Evolutionary conservation across 1,140 invertebrate species (phyloP).

Genomic region (Argopecten irradians): DNA sequence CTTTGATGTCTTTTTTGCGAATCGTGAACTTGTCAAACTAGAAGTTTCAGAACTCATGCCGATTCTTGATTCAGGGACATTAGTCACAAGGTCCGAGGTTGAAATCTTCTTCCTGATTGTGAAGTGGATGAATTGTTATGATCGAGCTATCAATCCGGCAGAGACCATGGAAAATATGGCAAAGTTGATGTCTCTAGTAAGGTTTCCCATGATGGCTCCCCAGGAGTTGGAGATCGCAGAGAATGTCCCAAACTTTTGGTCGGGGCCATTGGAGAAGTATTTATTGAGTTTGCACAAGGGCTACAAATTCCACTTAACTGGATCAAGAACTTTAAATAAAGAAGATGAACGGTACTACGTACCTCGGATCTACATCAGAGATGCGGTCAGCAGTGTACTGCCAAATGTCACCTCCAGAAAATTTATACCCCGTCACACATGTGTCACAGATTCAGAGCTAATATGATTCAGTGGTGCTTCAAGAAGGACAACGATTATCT

Average conservation of each 20-base stretch:
- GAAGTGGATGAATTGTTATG: slow-evolving; percentile 38
- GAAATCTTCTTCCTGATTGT: slow-evolving; percentile 4
- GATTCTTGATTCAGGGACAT: slow-evolving; percentile 35
- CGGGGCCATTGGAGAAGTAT: neutral
- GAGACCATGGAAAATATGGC: slow-evolving; percentile 20
- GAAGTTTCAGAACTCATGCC: slow-evolving; percentile 3
- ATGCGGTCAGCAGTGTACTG: neutral
- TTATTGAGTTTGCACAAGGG: slow-evolving; percentile 24
- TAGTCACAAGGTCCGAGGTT: slow-evolving; percentile 32
- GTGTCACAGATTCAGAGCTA: neutral
- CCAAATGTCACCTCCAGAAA: neutral
- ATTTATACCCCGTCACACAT: slow-evolving; percentile 35
- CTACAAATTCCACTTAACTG: slow-evolving; percentile 34
- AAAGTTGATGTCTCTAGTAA: slow-evolving; percentile 25
- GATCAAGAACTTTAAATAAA: neutral
- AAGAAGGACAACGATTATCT: too few relatives aligned
- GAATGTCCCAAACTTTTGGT: neutral
- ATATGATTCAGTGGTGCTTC: too few relatives aligned
- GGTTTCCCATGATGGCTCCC: slow-evolving; percentile 26
- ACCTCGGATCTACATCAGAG: slow-evolving; percentile 28
- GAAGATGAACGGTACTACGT: slow-evolving; percentile 27
- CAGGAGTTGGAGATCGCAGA: slow-evolving; percentile 19
- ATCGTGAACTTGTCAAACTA: slow-evolving; percentile 23
- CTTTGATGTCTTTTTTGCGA: slow-evolving; percentile 29
- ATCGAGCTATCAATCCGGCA: slow-evolving; percentile 5